Percentiles rank a stretch among this genome's conserved stretches.
Evolutionary conservation across 2,888 invertebrate species (phyloP).

Genomic region (Hermaeophaga mercurialis): DNA sequence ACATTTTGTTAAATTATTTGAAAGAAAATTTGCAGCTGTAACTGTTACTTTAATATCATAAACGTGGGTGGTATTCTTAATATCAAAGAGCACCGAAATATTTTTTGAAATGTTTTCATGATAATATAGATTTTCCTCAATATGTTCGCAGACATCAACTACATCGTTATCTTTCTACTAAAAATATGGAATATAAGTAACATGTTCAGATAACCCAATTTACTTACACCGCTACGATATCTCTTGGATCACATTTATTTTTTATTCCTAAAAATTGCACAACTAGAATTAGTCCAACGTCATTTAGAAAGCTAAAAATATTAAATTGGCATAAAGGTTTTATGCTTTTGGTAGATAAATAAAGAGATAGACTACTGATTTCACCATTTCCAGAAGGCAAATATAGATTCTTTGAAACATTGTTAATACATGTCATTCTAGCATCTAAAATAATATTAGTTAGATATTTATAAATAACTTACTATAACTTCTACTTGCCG

Average conservation of each 20-base stretch:
- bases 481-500: conserved; percentile 9
- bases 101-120: conserved; percentile 2
- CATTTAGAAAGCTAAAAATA: conserved; percentile 7
- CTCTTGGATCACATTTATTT: conserved; percentile 9
- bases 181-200: conserved; percentile 3
- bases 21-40: conserved; percentile 6
- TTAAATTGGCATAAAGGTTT: conserved; percentile 12
- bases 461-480: too few relatives aligned
- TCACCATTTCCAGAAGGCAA: conserved; percentile 20
- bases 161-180: conserved; percentile 8
- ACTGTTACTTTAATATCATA: not conserved
- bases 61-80: not conserved
- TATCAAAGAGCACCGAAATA: not conserved
- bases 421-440: conserved; percentile 24
- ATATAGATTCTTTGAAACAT: conserved; percentile 20
- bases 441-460: conserved; percentile 23
- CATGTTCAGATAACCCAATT: not conserved
- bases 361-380: conserved; percentile 18
- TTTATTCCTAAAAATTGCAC: conserved; percentile 25
- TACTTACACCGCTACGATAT: conserved; percentile 4
- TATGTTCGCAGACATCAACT: not conserved
- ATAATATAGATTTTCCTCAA: not conserved
- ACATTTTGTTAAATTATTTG: not conserved
- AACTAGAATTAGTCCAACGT: conserved; percentile 16
- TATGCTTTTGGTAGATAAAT: conserved; percentile 14